Evolutionary conservation across 2,888 invertebrate species (phyloP).

Genomic region (Sicus ferrugineus): DNA sequence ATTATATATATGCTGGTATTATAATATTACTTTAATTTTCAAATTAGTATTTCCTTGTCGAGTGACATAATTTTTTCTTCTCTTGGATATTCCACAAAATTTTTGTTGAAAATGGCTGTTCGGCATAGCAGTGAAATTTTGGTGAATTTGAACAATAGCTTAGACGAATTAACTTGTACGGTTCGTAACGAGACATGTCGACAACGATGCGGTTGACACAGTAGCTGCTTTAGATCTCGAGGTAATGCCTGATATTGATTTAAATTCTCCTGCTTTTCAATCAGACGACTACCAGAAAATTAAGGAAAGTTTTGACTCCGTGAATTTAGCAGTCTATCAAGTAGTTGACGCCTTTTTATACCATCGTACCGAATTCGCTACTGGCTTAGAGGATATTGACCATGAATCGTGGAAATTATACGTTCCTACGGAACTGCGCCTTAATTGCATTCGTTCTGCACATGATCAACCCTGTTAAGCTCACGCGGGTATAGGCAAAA

Average conservation of each 20-base stretch:
- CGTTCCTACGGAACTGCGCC: constrained; percentile 5
- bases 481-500: too few species aligned
- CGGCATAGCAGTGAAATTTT: too few species aligned
- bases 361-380: background rate
- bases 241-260: background rate
- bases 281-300: background rate
- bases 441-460: background rate
- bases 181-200: too few species aligned
- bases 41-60: too few species aligned
- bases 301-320: background rate
- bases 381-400: background rate
- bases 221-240: background rate
- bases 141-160: too few species aligned
- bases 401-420: constrained; percentile 62
- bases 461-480: too few species aligned
- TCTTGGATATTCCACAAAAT: too few species aligned
- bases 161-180: too few species aligned
- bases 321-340: background rate
- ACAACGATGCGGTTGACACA: background rate
- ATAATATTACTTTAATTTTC: too few species aligned
- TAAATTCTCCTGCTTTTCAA: constrained; percentile 4
- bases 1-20: too few species aligned
- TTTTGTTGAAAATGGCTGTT: too few species aligned
- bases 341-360: background rate
- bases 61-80: too few species aligned